A percentile compares a stretch with the other conserved stretches of the same genome.
Evolutionary conservation across 2,888 invertebrate genomes (phyloP).

Genomic region (Clostera curtula): DNA sequence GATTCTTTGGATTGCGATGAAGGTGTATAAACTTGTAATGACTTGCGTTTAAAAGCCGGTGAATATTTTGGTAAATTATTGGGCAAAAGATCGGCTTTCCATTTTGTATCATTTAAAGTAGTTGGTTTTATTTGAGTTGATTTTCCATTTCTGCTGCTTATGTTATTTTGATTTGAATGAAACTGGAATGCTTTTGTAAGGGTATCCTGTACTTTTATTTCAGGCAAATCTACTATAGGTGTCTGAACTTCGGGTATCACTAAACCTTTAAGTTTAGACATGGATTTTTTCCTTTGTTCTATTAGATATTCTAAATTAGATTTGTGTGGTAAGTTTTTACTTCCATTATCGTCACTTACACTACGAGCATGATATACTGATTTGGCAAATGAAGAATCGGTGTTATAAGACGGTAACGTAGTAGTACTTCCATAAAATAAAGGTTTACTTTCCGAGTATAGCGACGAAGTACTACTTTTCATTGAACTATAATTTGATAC

Average conservation of each 20-base stretch:
- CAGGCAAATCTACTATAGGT: slow-evolving; percentile 84
- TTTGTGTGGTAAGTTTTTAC: slow-evolving; percentile 64
- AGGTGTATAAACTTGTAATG: slow-evolving; percentile 77
- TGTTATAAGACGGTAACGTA: slow-evolving; percentile 44
- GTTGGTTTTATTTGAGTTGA: slow-evolving; percentile 39
- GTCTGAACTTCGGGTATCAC: slow-evolving; percentile 87
- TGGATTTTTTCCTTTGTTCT: slow-evolving; percentile 86
- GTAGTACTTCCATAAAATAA: slow-evolving; percentile 65
- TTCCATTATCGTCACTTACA: slow-evolving; percentile 59
- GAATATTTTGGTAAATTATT: slow-evolving; percentile 85
- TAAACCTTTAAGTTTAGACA: slow-evolving; percentile 90
- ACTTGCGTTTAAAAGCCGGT: slow-evolving; percentile 86
- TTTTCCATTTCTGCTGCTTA: slow-evolving; percentile 40
- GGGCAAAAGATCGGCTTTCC: slow-evolving; percentile 56
- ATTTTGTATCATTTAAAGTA: slow-evolving; percentile 52
- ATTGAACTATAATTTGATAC: slow-evolving; percentile 28
- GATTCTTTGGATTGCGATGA: slow-evolving; percentile 62
- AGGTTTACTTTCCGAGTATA: slow-evolving; percentile 45
- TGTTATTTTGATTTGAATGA: slow-evolving; percentile 43
- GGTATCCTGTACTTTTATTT: slow-evolving; percentile 85
- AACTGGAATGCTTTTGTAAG: slow-evolving; percentile 59
- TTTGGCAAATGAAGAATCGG: slow-evolving; percentile 41
- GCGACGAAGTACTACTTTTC: slow-evolving; percentile 25
- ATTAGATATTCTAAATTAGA: slow-evolving; percentile 83
- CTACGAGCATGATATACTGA: slow-evolving; percentile 56